Evolutionary conservation across 2,797 vertebrate species (phyloP).

Genomic region (Chromis chromis): DNA sequence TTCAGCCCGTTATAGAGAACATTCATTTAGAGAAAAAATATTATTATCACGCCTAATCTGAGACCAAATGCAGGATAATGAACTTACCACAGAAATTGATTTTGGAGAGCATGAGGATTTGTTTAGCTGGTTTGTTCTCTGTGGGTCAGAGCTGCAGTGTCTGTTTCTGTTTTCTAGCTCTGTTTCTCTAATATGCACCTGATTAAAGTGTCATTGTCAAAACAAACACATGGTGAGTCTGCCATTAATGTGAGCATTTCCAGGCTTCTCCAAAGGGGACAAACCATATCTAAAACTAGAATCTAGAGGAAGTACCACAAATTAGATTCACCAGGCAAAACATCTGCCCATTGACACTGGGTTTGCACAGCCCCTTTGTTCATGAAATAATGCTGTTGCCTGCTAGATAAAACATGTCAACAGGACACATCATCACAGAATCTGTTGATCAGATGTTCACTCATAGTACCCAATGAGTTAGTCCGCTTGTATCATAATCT

Average conservation of each 20-base stretch:
- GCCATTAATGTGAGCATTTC: conserved; percentile 14
- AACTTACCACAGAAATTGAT: background rate
- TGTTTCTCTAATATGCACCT: background rate
- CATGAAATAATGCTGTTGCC: conserved; percentile 2
- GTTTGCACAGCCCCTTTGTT: conserved; percentile 21
- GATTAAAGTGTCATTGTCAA: conserved; percentile 18
- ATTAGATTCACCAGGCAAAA: conserved; percentile 18
- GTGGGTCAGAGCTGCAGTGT: background rate
- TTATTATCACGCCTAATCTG: background rate
- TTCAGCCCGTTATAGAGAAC: conserved; percentile 13
- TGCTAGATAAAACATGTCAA: conserved; percentile 13
- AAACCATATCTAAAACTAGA: too few relatives aligned
- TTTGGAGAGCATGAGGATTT: background rate
- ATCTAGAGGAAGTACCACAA: background rate
- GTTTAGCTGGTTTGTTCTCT: background rate
- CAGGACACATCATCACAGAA: conserved; percentile 3
- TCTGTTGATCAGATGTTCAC: conserved; percentile 6
- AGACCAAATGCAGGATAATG: background rate
- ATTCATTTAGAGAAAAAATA: background rate
- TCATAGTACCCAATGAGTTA: background rate
- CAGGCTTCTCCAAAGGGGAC: background rate
- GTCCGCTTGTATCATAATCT: conserved; percentile 16
- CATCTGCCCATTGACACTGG: conserved; percentile 15
- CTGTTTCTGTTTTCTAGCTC: background rate
- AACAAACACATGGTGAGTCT: conserved; percentile 14